Evolutionary conservation across 2,113 vertebrate species (phyloP), one percentile per base, ranked within the genome.

Genomic region (Carlito syrichta): DNA sequence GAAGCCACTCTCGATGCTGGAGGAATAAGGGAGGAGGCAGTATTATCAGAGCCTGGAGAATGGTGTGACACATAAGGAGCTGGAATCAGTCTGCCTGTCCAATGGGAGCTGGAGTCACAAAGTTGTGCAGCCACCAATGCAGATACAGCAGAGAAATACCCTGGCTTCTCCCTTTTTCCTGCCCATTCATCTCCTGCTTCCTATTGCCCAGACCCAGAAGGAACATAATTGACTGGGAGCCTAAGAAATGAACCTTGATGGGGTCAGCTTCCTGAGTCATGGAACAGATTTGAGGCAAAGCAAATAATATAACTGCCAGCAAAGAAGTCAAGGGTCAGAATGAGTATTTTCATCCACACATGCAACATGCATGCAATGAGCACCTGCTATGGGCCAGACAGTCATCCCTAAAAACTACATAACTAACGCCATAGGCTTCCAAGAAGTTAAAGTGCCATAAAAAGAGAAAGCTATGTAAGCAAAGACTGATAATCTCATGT

Each of bases 401-500:
- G 3, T 27, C 16, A 6, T 43, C 73, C 8, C 43, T 32, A 48
- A 32, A 16, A 48, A 48, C 27, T 27, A 14, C 8, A 12, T 50
- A 40, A 35, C 8, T 48, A 68, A 48, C 0, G 3, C 20, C 66
- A 60, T 5, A n/a, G 68, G 40, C 10, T 43, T 56, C 35, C n/a
- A 30, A 58, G 40, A 52, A 84, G 45, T 52, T 50, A 48, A 90
- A 40, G 77, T 25, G 74, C 9, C 30, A 27, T 11, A 16, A 16
- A n/a, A 88, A 86, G 32, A 35, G 35, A 58, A 10, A 88, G 38
- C 23, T 1, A 0, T 0, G 4, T 6, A 62, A 88, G 60, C 16
- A 1, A 27, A 11, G 22, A 25, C 17, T 77, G 48, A n/a, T 20
- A 54, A 3, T 6, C 40, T 50, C 20, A 3, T 9, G 2, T 1